Percentiles rank a stretch among this genome's conserved stretches.
Conservation (phyloP, 2,113 vertebrate species). For the Junco hyemalis region DNA sequence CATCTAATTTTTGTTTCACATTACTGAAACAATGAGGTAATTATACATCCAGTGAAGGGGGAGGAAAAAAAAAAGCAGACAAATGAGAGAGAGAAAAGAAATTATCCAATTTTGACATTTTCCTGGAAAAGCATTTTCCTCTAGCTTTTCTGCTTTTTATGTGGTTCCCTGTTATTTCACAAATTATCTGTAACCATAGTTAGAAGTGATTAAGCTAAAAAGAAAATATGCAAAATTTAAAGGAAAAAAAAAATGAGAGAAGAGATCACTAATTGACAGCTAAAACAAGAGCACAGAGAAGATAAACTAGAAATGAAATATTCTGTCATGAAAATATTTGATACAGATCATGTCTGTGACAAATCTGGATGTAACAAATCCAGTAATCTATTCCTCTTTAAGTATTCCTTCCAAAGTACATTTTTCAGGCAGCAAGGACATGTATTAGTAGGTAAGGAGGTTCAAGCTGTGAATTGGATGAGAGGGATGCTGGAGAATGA, state of each 20-base stretch:
- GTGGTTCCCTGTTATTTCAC: slow-evolving; percentile 33
- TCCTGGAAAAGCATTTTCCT: slow-evolving; percentile 27
- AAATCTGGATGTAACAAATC: neutral
- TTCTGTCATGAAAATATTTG: slow-evolving; percentile 26
- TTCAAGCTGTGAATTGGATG: slow-evolving; percentile 25
- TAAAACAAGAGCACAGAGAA: neutral
- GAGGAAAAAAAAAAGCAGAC: neutral
- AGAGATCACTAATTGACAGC: neutral
- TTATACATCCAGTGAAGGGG: slow-evolving; percentile 39
- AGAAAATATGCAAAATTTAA: slow-evolving; percentile 9
- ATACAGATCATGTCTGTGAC: neutral
- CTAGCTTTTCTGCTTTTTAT: slow-evolving; percentile 7
- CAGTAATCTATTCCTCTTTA: neutral
- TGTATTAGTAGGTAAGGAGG: neutral
- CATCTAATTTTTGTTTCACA: slow-evolving; percentile 71
- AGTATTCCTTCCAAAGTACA: slow-evolving; percentile 10
- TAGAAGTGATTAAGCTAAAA: slow-evolving; percentile 41
- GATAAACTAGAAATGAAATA: slow-evolving; percentile 10
- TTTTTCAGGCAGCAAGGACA: slow-evolving; percentile 6
- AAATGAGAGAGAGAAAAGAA: slow-evolving; percentile 20
- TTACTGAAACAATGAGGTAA: slow-evolving; percentile 70
- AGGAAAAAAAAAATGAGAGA: neutral
- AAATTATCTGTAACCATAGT: slow-evolving; percentile 9
- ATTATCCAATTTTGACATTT: slow-evolving; percentile 54
- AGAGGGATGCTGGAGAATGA: neutral